A percentile compares a stretch with the other conserved stretches of the same genome.
Evolutionary conservation across 1,140 invertebrate species (phyloP).

Genomic region (Calephelis nemesis): DNA sequence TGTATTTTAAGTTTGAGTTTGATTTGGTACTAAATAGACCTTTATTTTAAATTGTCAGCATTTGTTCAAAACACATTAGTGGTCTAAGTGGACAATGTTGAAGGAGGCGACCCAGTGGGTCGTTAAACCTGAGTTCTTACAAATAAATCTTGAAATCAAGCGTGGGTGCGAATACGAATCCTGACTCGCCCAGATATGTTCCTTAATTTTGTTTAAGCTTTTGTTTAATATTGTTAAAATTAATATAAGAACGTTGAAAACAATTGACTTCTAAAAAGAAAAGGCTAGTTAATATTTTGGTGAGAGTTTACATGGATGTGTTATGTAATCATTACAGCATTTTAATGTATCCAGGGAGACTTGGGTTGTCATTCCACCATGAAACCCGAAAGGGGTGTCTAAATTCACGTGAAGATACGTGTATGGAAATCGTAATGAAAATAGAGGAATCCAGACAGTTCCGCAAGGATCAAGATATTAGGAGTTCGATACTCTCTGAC

Average conservation of each 20-base stretch:
- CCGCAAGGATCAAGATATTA: too few relatives aligned
- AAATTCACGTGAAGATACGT: too few relatives aligned
- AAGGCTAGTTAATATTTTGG: too few relatives aligned
- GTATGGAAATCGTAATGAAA: too few relatives aligned
- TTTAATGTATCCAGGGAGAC: too few relatives aligned
- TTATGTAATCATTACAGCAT: too few relatives aligned
- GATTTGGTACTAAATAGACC: neutral
- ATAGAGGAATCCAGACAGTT: too few relatives aligned
- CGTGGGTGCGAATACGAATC: constrained; percentile 27
- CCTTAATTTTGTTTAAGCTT: constrained; percentile 13
- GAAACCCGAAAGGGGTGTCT: too few relatives aligned
- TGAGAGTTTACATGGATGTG: too few relatives aligned
- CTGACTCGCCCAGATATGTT: neutral
- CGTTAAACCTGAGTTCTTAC: constrained; percentile 30
- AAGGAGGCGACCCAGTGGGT: constrained; percentile 18
- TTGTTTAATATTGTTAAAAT: constrained; percentile 1
- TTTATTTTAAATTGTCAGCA: constrained; percentile 10
- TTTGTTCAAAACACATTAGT: constrained; percentile 15
- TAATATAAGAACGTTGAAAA: neutral
- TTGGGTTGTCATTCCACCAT: too few relatives aligned
- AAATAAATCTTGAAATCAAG: constrained; percentile 35
- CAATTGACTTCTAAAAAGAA: too few relatives aligned
- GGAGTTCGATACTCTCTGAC: too few relatives aligned
- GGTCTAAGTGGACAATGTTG: constrained; percentile 9
- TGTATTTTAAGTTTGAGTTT: neutral